Evolutionary conservation across 1,140 invertebrate genomes (phyloP), one percentile per base, ranked within the genome.

Genomic region (Cecropterus lyciades): DNA sequence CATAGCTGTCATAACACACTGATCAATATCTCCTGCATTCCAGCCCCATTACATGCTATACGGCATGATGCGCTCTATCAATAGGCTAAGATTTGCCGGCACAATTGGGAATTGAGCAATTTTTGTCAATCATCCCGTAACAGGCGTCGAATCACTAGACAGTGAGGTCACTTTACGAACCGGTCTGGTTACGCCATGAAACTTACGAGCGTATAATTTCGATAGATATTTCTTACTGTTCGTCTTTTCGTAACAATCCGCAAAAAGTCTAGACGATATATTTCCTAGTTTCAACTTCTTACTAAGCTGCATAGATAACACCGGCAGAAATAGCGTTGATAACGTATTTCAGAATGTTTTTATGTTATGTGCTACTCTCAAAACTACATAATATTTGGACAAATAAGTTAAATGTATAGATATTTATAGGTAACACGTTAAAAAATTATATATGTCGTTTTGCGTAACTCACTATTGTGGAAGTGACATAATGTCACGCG

Each of bases 121-220:
- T 48, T 65, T 46, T 51, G 63, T 67, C 52, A 67, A 57, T 43
- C 60, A 52, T 49, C 60, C 60, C 60, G 64, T 67, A 66, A 80
- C 70, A 70, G 67, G 68, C 63, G 65, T 77, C 69, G 68, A 73
- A 81, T 85, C 74, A 81, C 52, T 77, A 79, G 76, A 76, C 78
- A 79, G 76, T 86, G 82, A 86, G 80, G 80, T 88, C 85, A 88
- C 67, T 81, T 70, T 75, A 67, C 17, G 65, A 77, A 86, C 82
- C 73, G 78, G 84, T 82, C 59, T 52, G 33, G 15, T 67, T 65
- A 62, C 60, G 59, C 57, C 30, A 49, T 60, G 45, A 37, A 60
- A 20, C 17, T 43, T 57, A 57, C 57, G 20, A 45, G 30, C 24
- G 45, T 24, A 43, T 46, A 27, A 30, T 30, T 59, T 33, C 46